These are phyloP conservation scores for rabbit (Oryctolagus cuniculus) DNA, from an alignment of 2,113 vertebrate genomes.

Conservation along the genomic window mOryCun1.1 NC_091432.1:221717501-221718000, in stretches of 20 bases:
- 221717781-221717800: neutral
- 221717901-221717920: too few relatives aligned
- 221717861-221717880: too few relatives aligned
- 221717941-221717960: too few relatives aligned
- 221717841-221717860: neutral
- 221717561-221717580: conserved; percentile 3
- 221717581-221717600: neutral
- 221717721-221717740: neutral
- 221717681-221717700: neutral
- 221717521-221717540: conserved; percentile 43
- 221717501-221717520: conserved; percentile 62
- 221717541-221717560: conserved; percentile 38
- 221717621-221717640: neutral
- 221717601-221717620: neutral
- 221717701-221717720: fast-evolving
- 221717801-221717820: neutral
- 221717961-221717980: too few relatives aligned
- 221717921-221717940: too few relatives aligned
- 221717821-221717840: neutral
- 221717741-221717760: neutral
- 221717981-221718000: too few relatives aligned
- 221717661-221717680: neutral
- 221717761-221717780: neutral
- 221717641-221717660: neutral
- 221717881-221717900: too few relatives aligned